Percentiles rank a stretch among this genome's conserved stretches.
Evolutionary conservation across 2,888 invertebrate genomes (phyloP).

Genomic region (Acheta domesticus): DNA sequence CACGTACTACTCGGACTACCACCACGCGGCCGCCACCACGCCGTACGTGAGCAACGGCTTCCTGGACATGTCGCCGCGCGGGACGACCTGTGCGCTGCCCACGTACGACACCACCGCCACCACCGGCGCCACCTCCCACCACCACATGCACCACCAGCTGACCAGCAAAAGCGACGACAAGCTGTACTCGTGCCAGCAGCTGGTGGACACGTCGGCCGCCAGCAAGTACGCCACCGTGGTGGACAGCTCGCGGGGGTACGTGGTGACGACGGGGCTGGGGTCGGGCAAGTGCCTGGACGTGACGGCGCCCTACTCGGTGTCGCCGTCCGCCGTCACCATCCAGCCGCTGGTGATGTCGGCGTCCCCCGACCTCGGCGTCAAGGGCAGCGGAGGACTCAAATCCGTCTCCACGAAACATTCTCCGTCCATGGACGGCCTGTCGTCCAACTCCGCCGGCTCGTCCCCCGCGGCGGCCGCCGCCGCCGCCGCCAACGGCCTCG

Average conservation of each 20-base stretch:
- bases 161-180: slow-evolving; percentile 55
- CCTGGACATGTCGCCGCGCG: slow-evolving; percentile 68
- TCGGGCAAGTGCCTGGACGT: slow-evolving; percentile 51
- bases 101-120: slow-evolving; percentile 53
- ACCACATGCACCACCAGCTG: slow-evolving; percentile 52
- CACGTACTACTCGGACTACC: slow-evolving; percentile 72
- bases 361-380: slow-evolving; percentile 38
- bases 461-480: slow-evolving; percentile 54
- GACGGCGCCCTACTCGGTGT: slow-evolving; percentile 52
- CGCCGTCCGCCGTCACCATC: slow-evolving; percentile 50
- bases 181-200: slow-evolving; percentile 60
- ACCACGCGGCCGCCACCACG: slow-evolving; percentile 36
- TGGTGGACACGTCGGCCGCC: slow-evolving; percentile 52
- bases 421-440: slow-evolving; percentile 53
- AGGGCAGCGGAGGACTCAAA: neutral
- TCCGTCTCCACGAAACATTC: slow-evolving; percentile 43
- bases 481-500: slow-evolving; percentile 49
- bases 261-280: slow-evolving; percentile 44
- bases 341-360: slow-evolving; percentile 50
- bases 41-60: slow-evolving; percentile 49
- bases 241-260: slow-evolving; percentile 56
- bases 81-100: slow-evolving; percentile 57
- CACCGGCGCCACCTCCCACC: slow-evolving; percentile 48
- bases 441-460: slow-evolving; percentile 55
- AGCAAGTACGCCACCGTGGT: slow-evolving; percentile 57